Evolutionary conservation across 2,113 vertebrate genomes (phyloP), one percentile per base, ranked within the genome.

Genomic region (Sarotherodon lohbergeri): DNA sequence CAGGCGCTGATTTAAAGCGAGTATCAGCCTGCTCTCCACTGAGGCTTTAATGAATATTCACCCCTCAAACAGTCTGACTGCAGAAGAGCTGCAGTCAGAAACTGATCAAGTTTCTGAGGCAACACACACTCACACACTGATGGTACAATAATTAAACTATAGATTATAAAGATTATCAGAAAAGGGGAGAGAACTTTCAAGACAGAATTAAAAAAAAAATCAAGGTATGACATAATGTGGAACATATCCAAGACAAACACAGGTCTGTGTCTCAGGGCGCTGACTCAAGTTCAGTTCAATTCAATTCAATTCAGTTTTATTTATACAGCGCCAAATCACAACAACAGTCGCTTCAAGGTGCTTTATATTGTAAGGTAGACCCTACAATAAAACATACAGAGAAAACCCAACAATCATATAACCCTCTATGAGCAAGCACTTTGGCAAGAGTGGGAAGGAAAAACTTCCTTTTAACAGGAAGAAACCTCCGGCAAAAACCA

Each of bases 11-110:
- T 93, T 92, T 86, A 88, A 90, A 88, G 89, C 76, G 24, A 89
- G 87, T 48, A 85, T 87, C 86, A 52, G 19, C 24, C 83, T 4
- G 41, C 83, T 66, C 86, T 88, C 85, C 54, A 13, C 61, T 1
- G 86, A 84, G 83, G 81, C 57, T 78, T 82, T 90, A 88, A 93
- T 94, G 91, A 92, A 92, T 91, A 93, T 94, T 93, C 91, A 93
- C 54, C 85, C 52, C 81, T 85, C 85, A 80, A 79, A 73, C 86
- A 55, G 83, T 27, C 82, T 52, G 86, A 71, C 79, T 57, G 83
- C 46, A 17, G 80, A 82, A 41, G 50, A 56, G 39, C 79, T 24
- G 63, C 36, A 36, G 68, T 86, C 68, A 63, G 83, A 6, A 61
- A 88, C 78, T 1, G 36, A 78, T 12, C 17, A 9, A 54, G 82